These are phyloP conservation scores for Takifugu bimaculatus DNA, from an alignment of 2,113 vertebrate genomes.

Conservation along the genomic window DNA sequence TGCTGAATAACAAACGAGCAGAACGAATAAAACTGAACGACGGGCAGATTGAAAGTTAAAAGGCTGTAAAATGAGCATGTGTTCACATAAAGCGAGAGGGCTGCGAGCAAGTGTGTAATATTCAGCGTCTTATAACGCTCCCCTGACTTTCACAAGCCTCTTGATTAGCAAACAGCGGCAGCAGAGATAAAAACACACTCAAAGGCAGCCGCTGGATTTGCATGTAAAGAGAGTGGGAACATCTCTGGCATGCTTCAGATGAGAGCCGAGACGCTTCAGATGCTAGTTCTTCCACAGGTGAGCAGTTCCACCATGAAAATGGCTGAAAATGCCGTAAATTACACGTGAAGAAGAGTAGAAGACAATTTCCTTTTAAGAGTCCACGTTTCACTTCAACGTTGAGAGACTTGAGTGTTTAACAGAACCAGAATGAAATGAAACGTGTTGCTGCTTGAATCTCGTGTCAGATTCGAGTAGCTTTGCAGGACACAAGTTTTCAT, in stretches of 20 bases:
- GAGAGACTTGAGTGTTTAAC: too few species aligned
- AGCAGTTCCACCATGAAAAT: too few species aligned
- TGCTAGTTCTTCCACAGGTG: conserved; percentile 19
- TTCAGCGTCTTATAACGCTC: conserved; percentile 53
- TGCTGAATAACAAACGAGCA: conserved; percentile 35
- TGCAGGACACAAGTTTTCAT: too few species aligned
- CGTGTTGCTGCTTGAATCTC: too few species aligned
- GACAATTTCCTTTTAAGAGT: too few species aligned
- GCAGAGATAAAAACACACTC: conserved; percentile 61
- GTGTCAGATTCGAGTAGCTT: too few species aligned
- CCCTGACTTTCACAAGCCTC: conserved; percentile 66
- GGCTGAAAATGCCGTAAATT: too few species aligned
- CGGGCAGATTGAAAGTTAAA: conserved; percentile 69
- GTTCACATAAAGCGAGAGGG: conserved; percentile 51
- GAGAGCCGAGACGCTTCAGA: conserved; percentile 25
- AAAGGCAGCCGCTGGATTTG: conserved; percentile 51
- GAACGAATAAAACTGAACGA: conserved; percentile 57
- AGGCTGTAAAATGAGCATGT: conserved; percentile 67
- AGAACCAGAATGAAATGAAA: too few species aligned
- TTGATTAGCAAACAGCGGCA: conserved; percentile 71
- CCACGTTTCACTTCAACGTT: too few species aligned
- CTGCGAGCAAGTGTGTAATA: conserved; percentile 44
- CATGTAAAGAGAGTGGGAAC: conserved; percentile 55
- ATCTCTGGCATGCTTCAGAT: conserved; percentile 51
- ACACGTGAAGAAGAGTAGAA: too few species aligned